A percentile compares a stretch with the other conserved stretches of the same genome.
Conservation (phyloP, 1,140 invertebrate genomes). For the Macrosteles quadrilineatus region DNA sequence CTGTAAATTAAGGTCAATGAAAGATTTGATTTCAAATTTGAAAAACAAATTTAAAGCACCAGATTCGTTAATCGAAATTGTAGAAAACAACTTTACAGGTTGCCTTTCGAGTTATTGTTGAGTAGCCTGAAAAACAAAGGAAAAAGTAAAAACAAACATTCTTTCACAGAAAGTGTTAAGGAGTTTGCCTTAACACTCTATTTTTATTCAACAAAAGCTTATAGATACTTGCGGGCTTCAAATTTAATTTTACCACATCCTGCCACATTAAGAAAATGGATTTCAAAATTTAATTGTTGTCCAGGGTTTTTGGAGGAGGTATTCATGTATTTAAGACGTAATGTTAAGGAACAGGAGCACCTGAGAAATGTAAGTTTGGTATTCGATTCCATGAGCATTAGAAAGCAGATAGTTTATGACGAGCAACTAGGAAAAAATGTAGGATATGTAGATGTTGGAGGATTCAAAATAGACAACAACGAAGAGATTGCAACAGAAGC, state of each 20-base stretch:
- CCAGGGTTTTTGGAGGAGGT: conserved; percentile 15
- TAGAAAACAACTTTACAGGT: background rate
- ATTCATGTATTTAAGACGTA: background rate
- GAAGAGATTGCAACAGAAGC: background rate
- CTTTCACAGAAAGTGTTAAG: background rate
- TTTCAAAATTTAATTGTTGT: background rate
- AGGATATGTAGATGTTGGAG: background rate
- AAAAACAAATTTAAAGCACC: background rate
- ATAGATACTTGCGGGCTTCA: background rate
- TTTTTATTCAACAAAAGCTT: background rate
- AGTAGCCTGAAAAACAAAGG: background rate
- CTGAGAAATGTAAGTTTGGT: no score
- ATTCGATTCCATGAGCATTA: no score
- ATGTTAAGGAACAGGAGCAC: background rate
- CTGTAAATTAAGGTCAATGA: background rate
- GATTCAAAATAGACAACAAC: background rate
- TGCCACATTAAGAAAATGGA: background rate
- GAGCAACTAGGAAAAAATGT: background rate
- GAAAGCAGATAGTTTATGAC: no score
- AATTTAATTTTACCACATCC: background rate
- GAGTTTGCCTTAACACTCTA: background rate
- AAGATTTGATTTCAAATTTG: background rate
- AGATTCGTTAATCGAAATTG: background rate
- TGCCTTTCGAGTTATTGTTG: background rate
- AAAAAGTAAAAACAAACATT: background rate